Base-by-base conservation (phyloP, 2,888 invertebrate species). In the Hyposoter didymator region DNA sequence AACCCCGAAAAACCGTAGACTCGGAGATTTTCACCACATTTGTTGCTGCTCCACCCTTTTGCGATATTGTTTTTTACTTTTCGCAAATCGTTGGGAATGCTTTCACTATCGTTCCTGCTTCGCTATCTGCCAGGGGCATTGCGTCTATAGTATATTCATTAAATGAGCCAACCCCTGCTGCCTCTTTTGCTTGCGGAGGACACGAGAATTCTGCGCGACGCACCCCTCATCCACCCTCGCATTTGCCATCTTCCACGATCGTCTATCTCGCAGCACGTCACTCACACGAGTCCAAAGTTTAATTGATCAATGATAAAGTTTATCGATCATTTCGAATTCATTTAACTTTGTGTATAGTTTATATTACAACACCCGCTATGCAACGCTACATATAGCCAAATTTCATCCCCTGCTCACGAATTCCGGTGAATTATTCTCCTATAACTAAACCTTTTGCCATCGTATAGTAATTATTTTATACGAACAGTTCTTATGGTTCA, bases 291-390 rank as follows among this genome's bases (percentile, higher is more conserved):
- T 90, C 72, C 91, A 93, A 94, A 94, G 92, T 94, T 94, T 94
- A 94, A 94, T 94, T 94, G 94, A 94, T 94, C 94, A 94, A 94
- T 94, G 93, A 94, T 94, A 94, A 94, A 94, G 91, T 94, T 94
- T 94, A 94, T 94, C 93, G 93, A 94, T 94, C 93, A 94, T 94
- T 93, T 93, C 92, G 91, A 93, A 93, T 94, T 93, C 93, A 94
- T 94, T 94, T 93, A 94, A 94, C 93, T 94, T 94, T 91, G 90
- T 89, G 78, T 90, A 91, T 91, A 92, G 92, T 92, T 92, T 78
- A 92, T 90, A 70, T 32, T 47, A 47, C 28, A 70, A 47, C 72
- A 69, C 70, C 35, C 39, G 55, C 70, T 66, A 49, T 32, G 75
- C 69, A 64, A 45, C 19, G 22, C 82, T 17, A 19, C 67, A n/a